Evolutionary conservation across 2,797 vertebrate species (phyloP).

Genomic region (Emydoidea blandingii): DNA sequence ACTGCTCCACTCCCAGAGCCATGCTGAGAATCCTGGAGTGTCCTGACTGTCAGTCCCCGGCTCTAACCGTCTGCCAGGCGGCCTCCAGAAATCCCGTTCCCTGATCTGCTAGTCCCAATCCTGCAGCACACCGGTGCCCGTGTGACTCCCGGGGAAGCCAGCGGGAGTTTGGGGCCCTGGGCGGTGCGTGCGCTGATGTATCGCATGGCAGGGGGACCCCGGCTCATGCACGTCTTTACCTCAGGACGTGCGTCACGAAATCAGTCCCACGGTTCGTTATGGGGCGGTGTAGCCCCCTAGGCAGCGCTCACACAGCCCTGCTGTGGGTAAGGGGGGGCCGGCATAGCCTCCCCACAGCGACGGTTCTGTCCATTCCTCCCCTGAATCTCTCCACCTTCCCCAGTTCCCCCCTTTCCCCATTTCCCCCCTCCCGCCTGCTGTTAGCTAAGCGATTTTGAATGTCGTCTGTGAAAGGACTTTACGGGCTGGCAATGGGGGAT

Average conservation of each 20-base stretch:
- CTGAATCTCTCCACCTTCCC: background rate
- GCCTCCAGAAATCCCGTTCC: background rate
- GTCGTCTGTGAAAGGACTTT: conserved; percentile 7
- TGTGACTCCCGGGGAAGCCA: background rate
- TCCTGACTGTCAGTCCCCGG: background rate
- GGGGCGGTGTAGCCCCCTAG: background rate
- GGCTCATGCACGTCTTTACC: background rate
- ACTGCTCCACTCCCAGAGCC: too few species aligned
- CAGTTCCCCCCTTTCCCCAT: background rate
- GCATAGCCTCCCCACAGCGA: background rate
- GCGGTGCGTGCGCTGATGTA: background rate
- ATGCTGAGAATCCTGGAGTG: background rate
- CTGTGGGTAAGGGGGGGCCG: background rate
- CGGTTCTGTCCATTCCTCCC: background rate
- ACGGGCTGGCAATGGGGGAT: background rate
- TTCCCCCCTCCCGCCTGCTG: background rate
- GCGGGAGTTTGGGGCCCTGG: too few species aligned
- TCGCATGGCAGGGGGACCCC: too few species aligned
- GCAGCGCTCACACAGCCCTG: too few species aligned
- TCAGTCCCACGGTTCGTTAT: background rate
- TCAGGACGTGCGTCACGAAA: background rate
- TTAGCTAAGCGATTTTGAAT: conserved; percentile 61
- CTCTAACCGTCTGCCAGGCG: background rate
- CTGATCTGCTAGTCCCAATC: too few species aligned
- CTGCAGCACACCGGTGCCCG: too few species aligned